Base-by-base conservation (phyloP, 2,888 invertebrate species). In the Saturnia japonica region DNA sequence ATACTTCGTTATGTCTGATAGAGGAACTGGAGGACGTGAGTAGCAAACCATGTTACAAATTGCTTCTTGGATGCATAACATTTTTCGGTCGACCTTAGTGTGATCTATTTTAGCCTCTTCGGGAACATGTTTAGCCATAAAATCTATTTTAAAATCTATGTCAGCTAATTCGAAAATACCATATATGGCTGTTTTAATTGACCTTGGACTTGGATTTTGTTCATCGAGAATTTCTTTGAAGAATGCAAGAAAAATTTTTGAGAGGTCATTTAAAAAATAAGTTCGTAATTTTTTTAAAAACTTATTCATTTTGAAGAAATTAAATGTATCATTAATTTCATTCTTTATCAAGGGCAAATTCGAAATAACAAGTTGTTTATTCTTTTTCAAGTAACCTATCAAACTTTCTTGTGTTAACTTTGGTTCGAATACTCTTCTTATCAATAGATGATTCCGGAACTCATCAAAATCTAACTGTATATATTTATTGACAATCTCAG, bases 21-120 rank as follows among this genome's bases (percentile, higher is more conserved):
- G 73, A 0, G 88, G 85, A 6, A 89, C 75, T 11, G 86, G 85
- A 14, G 88, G 89, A 9, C 88, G 80, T 12, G 89, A 82, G 42
- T 82, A 81, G 67, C 75, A 80, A 2, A 76, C 80, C 64, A 78
- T 82, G 0, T 81, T 78, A 71, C 90, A 90, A 75, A 90, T 87
- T 16, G 82, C 81, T 76, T 81, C 75, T 76, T 86, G 90, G 42
- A 82, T 81, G 22, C 72, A 70, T 43, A 85, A 74, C n/a, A 81
- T 25, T 22, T 75, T 74, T 22, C 70, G 47, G 71, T 81, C 78
- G 57, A 82, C 79, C 14, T 75, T 78, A 40, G 68, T 74, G 68
- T 84, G 77, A 40, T 85, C 79, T 69, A 88, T 85, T 80, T 87
- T 87, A 8, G 78, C 28, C 25, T 79, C 78, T 25, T 28, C 47